Base-by-base conservation (phyloP, 92 coral and sea anemone species). In the Umimayanthus chanpuru region DNA sequence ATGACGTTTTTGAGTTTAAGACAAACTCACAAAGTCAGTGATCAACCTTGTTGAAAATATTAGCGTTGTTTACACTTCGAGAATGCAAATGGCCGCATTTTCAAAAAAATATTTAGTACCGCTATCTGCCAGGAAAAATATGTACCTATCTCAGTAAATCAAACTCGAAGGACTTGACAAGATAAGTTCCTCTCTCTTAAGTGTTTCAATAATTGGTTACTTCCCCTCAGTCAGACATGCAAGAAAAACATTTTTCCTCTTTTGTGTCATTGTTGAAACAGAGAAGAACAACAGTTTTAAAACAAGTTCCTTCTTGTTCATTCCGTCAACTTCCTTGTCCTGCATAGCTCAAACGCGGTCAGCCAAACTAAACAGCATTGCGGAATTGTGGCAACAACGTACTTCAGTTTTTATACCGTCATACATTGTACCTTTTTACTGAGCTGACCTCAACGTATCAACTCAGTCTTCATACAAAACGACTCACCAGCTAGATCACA, bases 291-390 rank as follows among this genome's bases (percentile, higher is more conserved):
- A 20, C 68, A 18, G 68, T 61, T 61, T 61, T 61, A 61, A 61
- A 61, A 61, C 68, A 61, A 61, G 68, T 61, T 61, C 68, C 15
- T 61, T 61, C 68, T 61, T 61, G 68, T 61, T 61, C 68, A 61
- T 61, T 61, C n/a, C 1, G 68, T 61, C 5, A 23, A 61, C 68
- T 61, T 61, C 68, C 68, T 61, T 61, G 68, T 20, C 3, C 68
- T 61, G 4, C n/a, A 9, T 3, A 61, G 68, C 68, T 23, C 25
- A 61, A 61, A 61, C 68, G 68, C 25, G 68, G 68, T 61, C n/a
- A 61, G 68, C 25, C 26, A 61, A 61, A 6, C 68, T 61, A 61
- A 18, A 61, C n/a, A 20, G 68, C 9, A 61, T 61, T 61, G 68
- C 68, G 68, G 68, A 61, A 20, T 16, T 61, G 7, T 61, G 68